A percentile compares a stretch with the other conserved stretches of the same genome.
Conservation (phyloP, 2,113 vertebrate species). For the Callipepla squamata region DNA sequence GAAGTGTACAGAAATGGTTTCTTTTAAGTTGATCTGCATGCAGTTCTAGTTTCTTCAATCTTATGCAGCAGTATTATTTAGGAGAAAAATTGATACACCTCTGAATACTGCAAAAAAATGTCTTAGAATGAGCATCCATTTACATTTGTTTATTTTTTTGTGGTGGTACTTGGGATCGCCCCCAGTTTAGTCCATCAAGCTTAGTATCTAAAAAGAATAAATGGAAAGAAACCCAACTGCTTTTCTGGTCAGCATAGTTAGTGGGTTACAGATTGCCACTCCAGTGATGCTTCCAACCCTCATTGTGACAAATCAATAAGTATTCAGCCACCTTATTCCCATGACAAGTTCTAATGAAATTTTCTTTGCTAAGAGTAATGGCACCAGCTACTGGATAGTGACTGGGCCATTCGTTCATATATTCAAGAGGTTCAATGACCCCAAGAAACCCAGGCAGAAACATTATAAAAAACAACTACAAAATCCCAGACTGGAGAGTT, state of each 20-base stretch:
- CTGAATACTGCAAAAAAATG: neutral
- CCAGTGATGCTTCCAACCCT: constrained; percentile 15
- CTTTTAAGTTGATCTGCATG: neutral
- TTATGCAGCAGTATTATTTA: neutral
- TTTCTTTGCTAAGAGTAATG: constrained; percentile 61
- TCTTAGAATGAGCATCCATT: neutral
- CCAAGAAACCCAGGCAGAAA: neutral
- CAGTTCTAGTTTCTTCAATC: neutral
- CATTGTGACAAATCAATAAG: constrained; percentile 52
- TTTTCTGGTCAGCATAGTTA: neutral
- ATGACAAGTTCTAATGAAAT: constrained; percentile 63
- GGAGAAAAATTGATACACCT: neutral
- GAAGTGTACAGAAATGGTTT: neutral
- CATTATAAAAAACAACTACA: neutral
- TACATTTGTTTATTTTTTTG: neutral
- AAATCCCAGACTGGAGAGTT: neutral
- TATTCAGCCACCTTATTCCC: constrained; percentile 46
- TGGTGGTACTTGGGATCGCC: neutral
- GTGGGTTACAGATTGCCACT: constrained; percentile 21
- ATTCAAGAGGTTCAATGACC: neutral
- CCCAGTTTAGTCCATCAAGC: neutral
- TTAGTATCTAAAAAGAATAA: neutral
- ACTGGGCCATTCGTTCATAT: constrained; percentile 55
- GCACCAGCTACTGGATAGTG: neutral
- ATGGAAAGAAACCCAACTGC: neutral